Evolutionary conservation across 2,113 vertebrate species (phyloP), one percentile per base, ranked within the genome.

Genomic region (Syngnathoides biaculeatus): DNA sequence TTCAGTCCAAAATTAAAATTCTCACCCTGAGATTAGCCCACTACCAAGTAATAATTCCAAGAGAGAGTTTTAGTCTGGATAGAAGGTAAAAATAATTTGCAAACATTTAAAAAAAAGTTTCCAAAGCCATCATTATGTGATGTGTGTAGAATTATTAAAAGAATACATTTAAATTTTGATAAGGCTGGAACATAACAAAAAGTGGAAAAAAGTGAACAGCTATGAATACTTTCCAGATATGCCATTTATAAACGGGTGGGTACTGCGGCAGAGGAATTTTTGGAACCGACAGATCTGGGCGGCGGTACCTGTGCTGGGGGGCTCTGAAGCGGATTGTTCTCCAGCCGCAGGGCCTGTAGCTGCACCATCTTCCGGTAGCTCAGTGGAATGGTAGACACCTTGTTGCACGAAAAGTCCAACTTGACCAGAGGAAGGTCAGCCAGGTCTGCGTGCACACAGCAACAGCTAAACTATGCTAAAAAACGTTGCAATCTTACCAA

Each of bases 391-490:
- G 92, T 93, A 8, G 95, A 94, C 72, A 98, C 94, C 87, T 97
- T 96, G 93, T 98, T 98, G 89, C 95, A 98, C 85, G 95, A 97
- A 88, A 98, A 95, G 86, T 98, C 95, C 22, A 98, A 95, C 88
- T 95, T 97, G 64, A 98, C 96, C 92, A 98, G 90, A 62, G 96
- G 95, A 79, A 98, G 94, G 35, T 93, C 93, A 53, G 95, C 94
- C 84, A 98, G 85, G 83, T 98, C 96, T 98, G 90, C 72, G 89
- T 65, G 13, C 20, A 42, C 12, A 6, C 11, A 12, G 14, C 26
- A 30, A 3, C 0, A 13, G 47, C 47, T 10, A 5, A 19, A 17
- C 45, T 19, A 4, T n/a, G 20, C 8, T 11, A 52, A 50, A n/a
- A 2, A 1, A 9, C 2, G 9, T 20, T 8, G 47, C 9, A 7